Evolutionary conservation across 1,140 invertebrate genomes (phyloP).

Genomic region (Bursaphelenchus mucronatus): DNA sequence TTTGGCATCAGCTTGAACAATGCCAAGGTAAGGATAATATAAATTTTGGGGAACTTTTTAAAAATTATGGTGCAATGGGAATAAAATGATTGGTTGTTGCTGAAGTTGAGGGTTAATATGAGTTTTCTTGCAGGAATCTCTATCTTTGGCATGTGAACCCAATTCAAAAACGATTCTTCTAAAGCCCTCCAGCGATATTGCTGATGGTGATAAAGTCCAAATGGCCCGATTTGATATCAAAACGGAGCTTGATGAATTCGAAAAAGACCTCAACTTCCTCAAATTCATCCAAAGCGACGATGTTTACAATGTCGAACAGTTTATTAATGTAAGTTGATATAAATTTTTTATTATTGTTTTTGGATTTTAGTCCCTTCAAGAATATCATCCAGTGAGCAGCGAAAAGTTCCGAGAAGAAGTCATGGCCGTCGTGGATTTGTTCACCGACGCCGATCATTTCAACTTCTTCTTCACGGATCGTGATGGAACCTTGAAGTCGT

Average conservation of each 20-base stretch:
- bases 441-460: conserved; percentile 57
- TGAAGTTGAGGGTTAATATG: not conserved
- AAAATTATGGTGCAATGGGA: not conserved
- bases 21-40: conserved; percentile 42
- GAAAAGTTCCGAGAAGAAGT: conserved; percentile 63
- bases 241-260: conserved; percentile 57
- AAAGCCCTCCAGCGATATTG: conserved; percentile 16
- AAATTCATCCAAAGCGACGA: conserved; percentile 59
- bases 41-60: not conserved
- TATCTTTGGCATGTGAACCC: conserved; percentile 49
- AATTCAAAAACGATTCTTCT: conserved; percentile 39
- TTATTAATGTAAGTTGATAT: conserved; percentile 41
- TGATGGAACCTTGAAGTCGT: conserved; percentile 59
- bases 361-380: conserved; percentile 45
- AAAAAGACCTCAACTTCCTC: conserved; percentile 55
- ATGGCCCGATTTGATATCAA: conserved; percentile 53
- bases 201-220: conserved; percentile 17
- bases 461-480: conserved; percentile 60
- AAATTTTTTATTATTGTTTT: conserved; percentile 10
- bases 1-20: conserved; percentile 55
- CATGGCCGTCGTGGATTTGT: conserved; percentile 44
- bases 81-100: conserved; percentile 4
- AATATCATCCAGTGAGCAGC: conserved; percentile 48
- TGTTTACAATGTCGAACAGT: conserved; percentile 56
- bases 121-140: conserved; percentile 37